These are phyloP conservation scores for Oostethus manadensis DNA, from an alignment of 2,113 vertebrate genomes.

Conservation along the genomic window DNA sequence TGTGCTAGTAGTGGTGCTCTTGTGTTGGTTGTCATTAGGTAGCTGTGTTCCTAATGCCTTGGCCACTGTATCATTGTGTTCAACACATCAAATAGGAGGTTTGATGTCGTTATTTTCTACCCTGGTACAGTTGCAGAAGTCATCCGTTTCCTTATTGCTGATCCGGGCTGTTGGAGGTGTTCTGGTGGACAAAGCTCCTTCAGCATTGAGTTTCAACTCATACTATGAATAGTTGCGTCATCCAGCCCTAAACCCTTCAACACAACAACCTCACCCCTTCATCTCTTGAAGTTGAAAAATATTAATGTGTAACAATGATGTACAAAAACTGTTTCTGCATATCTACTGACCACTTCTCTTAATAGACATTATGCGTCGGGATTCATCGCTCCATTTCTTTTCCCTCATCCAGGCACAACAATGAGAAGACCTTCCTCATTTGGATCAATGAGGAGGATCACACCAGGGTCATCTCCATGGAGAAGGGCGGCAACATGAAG, in stretches of 20 bases:
- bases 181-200: slow-evolving; percentile 12
- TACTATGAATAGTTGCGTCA: slow-evolving; percentile 31
- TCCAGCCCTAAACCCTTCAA: slow-evolving; percentile 49
- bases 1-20: too few species aligned
- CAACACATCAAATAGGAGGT: background rate
- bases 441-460: slow-evolving; percentile 77
- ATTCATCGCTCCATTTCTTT: background rate
- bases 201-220: slow-evolving; percentile 15
- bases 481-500: slow-evolving; percentile 92
- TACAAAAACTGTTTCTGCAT: too few species aligned
- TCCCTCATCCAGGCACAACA: slow-evolving; percentile 69
- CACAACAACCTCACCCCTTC: slow-evolving; percentile 22
- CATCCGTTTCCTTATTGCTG: background rate
- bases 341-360: too few species aligned
- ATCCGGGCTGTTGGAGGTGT: background rate
- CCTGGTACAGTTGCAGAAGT: background rate
- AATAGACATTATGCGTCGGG: background rate
- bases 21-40: too few species aligned
- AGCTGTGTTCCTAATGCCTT: background rate
- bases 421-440: slow-evolving; percentile 72
- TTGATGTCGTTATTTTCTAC: too few species aligned
- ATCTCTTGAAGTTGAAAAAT: background rate
- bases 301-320: too few species aligned
- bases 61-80: background rate
- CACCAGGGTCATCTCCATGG: slow-evolving; percentile 77